These are phyloP conservation scores for Ditula angustiorana DNA, from an alignment of 2,888 invertebrate genomes.

Conservation along the genomic window DNA sequence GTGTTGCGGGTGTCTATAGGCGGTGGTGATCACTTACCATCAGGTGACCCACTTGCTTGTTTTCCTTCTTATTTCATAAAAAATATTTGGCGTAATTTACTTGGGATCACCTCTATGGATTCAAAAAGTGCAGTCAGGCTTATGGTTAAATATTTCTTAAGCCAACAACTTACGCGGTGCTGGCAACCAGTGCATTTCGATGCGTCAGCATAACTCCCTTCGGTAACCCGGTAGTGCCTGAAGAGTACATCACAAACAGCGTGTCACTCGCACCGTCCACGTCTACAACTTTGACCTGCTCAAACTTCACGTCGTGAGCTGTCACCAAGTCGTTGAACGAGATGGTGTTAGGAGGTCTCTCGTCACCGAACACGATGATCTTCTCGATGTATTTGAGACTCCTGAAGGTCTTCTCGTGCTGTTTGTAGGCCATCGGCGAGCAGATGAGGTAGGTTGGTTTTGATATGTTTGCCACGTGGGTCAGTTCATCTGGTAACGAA, in stretches of 20 bases:
- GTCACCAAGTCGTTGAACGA: conserved; percentile 57
- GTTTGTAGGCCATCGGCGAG: conserved; percentile 60
- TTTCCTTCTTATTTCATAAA: too few species aligned
- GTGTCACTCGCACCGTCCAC: conserved; percentile 62
- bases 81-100: too few species aligned
- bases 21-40: too few species aligned
- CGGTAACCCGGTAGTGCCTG: conserved; percentile 73
- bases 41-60: too few species aligned
- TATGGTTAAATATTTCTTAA: conserved; percentile 64
- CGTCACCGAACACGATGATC: conserved; percentile 61
- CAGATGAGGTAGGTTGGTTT: conserved; percentile 66
- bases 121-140: too few species aligned
- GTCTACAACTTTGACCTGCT: conserved; percentile 58
- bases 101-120: too few species aligned
- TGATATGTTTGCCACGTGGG: conserved; percentile 62
- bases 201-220: conserved; percentile 75
- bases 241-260: conserved; percentile 67
- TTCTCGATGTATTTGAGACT: conserved; percentile 52
- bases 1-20: too few species aligned
- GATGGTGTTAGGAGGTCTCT: conserved; percentile 48
- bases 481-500: conserved; percentile 73
- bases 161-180: too few species aligned
- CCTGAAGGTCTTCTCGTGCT: conserved; percentile 53
- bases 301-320: conserved; percentile 52
- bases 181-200: conserved; percentile 57